These are phyloP conservation scores for Athalia rosae DNA, from an alignment of 2,888 invertebrate species.

Conservation along the genomic window DNA sequence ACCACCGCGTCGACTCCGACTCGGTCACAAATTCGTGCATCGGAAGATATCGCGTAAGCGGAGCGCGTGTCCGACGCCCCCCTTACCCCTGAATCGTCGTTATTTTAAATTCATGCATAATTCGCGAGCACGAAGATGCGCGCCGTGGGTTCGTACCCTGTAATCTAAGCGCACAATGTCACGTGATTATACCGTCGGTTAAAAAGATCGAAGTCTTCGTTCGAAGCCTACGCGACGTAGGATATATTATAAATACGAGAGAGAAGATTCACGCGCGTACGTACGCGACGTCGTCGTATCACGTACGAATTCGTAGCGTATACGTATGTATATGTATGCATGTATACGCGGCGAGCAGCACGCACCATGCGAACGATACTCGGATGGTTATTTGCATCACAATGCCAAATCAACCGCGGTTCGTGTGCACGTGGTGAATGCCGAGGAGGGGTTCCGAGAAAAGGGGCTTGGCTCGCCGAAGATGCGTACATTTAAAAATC, in stretches of 20 bases:
- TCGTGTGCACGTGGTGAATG: conserved; percentile 47
- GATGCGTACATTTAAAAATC: conserved; percentile 42
- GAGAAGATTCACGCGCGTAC: conserved; percentile 3
- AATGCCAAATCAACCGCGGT: conserved; percentile 60
- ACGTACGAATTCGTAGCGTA: conserved; percentile 42
- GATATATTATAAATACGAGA: conserved; percentile 41
- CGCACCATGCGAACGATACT: background rate
- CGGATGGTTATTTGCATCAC: conserved; percentile 61
- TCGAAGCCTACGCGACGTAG: conserved; percentile 60
- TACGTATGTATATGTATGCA: too few relatives aligned
- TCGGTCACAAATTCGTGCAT: too few relatives aligned
- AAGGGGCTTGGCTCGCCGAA: conserved; percentile 43
- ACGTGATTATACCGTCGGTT: conserved; percentile 62
- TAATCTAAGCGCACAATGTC: conserved; percentile 68
- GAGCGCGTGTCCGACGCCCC: conserved; percentile 19
- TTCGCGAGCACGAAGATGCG: conserved; percentile 54
- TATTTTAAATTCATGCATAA: conserved; percentile 64
- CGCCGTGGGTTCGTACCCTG: conserved; percentile 54
- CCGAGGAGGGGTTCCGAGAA: conserved; percentile 48
- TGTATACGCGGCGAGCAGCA: background rate
- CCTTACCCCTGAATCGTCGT: background rate
- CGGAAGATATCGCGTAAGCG: conserved; percentile 1
- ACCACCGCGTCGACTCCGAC: too few relatives aligned
- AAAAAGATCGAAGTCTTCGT: conserved; percentile 40
- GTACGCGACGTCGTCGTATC: conserved; percentile 19